A percentile compares a stretch with the other conserved stretches of the same genome.
These are phyloP conservation scores for Ectropis grisescens DNA, from an alignment of 1,140 invertebrate genomes.

Conservation along the genomic window DNA sequence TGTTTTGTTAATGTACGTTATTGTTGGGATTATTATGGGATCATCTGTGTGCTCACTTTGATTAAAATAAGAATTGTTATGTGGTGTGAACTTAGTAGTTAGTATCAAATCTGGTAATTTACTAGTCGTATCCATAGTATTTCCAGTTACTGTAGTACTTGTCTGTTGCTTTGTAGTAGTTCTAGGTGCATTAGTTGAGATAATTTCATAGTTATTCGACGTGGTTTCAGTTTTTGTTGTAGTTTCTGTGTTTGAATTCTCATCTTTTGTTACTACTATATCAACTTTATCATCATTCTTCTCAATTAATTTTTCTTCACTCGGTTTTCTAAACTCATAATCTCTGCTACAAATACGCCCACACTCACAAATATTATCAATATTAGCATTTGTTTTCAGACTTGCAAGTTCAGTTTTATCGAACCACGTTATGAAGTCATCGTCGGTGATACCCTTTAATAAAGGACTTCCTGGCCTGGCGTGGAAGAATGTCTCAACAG, in stretches of 20 bases:
- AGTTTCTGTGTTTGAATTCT: too few relatives aligned
- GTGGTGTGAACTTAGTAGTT: too few relatives aligned
- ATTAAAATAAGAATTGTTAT: neutral
- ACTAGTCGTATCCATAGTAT: too few relatives aligned
- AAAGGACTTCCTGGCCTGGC: conserved; percentile 69
- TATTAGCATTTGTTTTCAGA: conserved; percentile 44
- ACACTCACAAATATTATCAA: conserved; percentile 67
- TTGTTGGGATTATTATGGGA: conserved; percentile 36
- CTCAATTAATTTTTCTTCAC: too few relatives aligned
- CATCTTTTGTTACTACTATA: too few relatives aligned
- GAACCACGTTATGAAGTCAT: conserved; percentile 77
- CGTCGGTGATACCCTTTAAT: conserved; percentile 71
- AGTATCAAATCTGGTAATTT: too few relatives aligned
- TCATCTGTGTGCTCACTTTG: conserved; percentile 14
- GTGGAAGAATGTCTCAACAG: conserved; percentile 75
- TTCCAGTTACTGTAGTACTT: too few relatives aligned
- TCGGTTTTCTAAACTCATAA: conserved; percentile 47
- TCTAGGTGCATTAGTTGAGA: too few relatives aligned
- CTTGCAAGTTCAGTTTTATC: conserved; percentile 66
- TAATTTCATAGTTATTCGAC: too few relatives aligned
- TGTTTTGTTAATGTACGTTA: conserved; percentile 20
- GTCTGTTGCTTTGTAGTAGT: too few relatives aligned
- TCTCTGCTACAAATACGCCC: conserved; percentile 60
- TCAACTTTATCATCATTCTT: too few relatives aligned
- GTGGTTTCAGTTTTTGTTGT: too few relatives aligned